A percentile compares a stretch with the other conserved stretches of the same genome.
phyloP scores from a whole-genome alignment of 2,888 invertebrate species.

The Labia minor region DNA sequence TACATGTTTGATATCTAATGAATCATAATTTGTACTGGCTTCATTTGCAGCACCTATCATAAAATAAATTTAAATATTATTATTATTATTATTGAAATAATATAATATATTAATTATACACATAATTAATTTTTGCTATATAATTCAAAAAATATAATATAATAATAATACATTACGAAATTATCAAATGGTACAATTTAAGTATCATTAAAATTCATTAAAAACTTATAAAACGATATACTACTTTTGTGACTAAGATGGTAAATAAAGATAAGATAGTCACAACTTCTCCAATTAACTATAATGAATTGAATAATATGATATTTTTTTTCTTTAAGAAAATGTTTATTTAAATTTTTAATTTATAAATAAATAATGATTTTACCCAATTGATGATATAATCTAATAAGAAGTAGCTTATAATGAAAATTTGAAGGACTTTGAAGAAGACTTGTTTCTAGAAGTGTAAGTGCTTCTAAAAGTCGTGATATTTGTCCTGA shows the following conservation, averaged over 20 bases:
- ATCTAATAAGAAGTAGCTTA: conserved; percentile 69
- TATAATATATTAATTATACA: conserved; percentile 15
- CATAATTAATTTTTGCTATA: conserved; percentile 14
- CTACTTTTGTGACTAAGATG: no score
- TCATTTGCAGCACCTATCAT: conserved; percentile 58
- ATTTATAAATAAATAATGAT: conserved; percentile 29
- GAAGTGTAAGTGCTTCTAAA: conserved; percentile 52
- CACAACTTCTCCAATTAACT: no score
- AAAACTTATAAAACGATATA: no score
- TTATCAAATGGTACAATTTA: no score
- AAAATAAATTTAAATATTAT: conserved; percentile 16
- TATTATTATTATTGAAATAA: conserved; percentile 18
- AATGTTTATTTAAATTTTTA: no score
- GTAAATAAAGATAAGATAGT: no score
- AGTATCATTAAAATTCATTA: no score
- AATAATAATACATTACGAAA: no score
- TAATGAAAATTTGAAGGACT: conserved; percentile 84
- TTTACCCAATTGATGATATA: conserved; percentile 64
- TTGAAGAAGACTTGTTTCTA: conserved; percentile 60
- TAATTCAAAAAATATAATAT: background rate
- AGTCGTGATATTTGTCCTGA: conserved; percentile 37
- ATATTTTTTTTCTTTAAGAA: no score
- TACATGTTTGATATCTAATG: conserved; percentile 83
- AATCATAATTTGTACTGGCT: conserved; percentile 62
- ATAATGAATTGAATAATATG: no score